phyloP scores from a whole-genome alignment of 1,140 invertebrate species.

The Drosophila ohnishii region DNA sequence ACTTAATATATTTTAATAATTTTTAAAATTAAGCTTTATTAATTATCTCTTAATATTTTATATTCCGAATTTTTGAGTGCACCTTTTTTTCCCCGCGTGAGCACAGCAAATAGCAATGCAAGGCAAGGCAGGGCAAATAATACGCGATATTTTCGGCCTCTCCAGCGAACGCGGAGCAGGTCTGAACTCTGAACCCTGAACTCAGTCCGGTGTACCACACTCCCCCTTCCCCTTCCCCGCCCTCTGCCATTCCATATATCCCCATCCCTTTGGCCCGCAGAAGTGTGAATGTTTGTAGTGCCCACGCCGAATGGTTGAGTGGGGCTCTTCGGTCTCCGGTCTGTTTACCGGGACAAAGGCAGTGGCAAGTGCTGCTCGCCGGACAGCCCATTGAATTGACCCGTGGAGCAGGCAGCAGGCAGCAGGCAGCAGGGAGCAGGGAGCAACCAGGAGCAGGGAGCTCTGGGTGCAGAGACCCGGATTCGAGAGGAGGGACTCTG shows the following conservation, averaged over 20 bases:
- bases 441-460: not conserved
- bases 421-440: not conserved
- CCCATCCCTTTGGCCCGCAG: not conserved
- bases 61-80: not conserved
- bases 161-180: slow-evolving; percentile 31
- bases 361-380: slow-evolving; percentile 63
- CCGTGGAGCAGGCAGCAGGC: slow-evolving; percentile 46
- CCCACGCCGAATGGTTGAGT: slow-evolving; percentile 51
- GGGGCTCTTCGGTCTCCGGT: slow-evolving; percentile 61
- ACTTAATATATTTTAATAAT: not conserved
- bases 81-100: slow-evolving; percentile 22
- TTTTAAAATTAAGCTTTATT: not conserved
- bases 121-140: slow-evolving; percentile 59
- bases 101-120: slow-evolving; percentile 35
- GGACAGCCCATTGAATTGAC: slow-evolving; percentile 65
- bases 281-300: slow-evolving; percentile 53
- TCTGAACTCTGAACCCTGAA: slow-evolving; percentile 17
- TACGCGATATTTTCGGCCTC: slow-evolving; percentile 68
- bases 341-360: slow-evolving; percentile 71
- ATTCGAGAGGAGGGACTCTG: slow-evolving; percentile 25
- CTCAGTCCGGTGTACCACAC: not conserved
- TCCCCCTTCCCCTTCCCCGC: not conserved
- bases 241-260: not conserved
- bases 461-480: not conserved
- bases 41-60: not conserved